Evolutionary conservation across 2,797 vertebrate species (phyloP).

Genomic region (Muraenolepis orangiensis): DNA sequence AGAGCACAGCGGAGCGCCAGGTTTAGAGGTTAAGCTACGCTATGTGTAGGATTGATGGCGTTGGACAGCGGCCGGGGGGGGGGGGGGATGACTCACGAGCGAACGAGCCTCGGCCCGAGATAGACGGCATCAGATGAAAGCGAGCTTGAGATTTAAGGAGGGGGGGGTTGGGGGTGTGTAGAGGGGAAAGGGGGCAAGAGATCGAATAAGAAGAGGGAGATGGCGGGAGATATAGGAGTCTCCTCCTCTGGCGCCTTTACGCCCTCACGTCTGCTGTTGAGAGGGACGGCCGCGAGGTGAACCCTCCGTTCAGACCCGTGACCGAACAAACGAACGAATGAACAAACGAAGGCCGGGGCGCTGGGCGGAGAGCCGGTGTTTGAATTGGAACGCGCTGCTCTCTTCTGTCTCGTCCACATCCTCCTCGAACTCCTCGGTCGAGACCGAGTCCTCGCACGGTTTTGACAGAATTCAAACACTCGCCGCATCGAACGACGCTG

Average conservation of each 20-base stretch:
- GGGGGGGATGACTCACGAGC: slow-evolving; percentile 20
- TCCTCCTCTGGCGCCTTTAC: no score
- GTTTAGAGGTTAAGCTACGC: slow-evolving; percentile 23
- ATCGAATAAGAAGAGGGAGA: neutral
- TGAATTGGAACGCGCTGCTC: neutral
- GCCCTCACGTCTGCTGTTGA: no score
- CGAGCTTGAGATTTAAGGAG: neutral
- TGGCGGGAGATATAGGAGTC: neutral
- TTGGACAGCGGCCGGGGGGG: slow-evolving; percentile 17
- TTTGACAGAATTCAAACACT: neutral
- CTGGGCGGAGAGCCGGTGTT: neutral
- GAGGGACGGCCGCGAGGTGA: no score
- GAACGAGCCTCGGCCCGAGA: slow-evolving; percentile 11
- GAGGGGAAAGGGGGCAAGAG: neutral
- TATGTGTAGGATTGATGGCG: slow-evolving; percentile 21
- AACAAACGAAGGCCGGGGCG: no score
- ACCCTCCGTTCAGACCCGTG: no score
- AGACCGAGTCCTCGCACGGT: no score
- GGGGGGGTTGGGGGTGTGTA: neutral
- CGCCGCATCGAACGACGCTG: neutral
- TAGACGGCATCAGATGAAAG: neutral
- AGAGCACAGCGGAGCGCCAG: slow-evolving; percentile 24
- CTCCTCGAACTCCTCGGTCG: neutral
- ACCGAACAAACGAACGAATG: no score
- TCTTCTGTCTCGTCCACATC: neutral